Conservation (phyloP, 1,140 invertebrate genomes). For the Saccostrea echinata region DNA sequence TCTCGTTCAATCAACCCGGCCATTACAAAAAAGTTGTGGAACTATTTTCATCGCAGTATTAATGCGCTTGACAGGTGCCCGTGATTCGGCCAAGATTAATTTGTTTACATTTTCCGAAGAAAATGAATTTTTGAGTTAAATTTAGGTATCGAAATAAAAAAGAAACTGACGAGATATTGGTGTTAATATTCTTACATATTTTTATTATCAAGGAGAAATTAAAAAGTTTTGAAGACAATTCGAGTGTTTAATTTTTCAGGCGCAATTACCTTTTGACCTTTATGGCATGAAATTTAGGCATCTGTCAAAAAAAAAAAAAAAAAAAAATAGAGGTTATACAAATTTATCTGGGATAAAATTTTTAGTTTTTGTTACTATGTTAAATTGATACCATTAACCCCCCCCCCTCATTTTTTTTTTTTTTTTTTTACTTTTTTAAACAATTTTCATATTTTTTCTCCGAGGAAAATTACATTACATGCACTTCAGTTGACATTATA, state of each 20-base stretch:
- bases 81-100: slow-evolving; percentile 57
- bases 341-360: not conserved
- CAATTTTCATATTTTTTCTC: not conserved
- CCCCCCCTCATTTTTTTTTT: not conserved
- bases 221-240: not conserved
- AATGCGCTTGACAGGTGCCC: slow-evolving; percentile 60
- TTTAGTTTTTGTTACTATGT: not conserved
- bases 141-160: too few relatives aligned
- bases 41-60: slow-evolving; percentile 53
- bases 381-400: not conserved
- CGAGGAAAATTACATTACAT: too few relatives aligned
- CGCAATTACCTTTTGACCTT: slow-evolving; percentile 33
- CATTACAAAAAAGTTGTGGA: slow-evolving; percentile 57
- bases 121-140: not conserved
- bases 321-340: too few relatives aligned
- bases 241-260: slow-evolving; percentile 36
- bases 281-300: slow-evolving; percentile 21
- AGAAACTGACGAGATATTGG: too few relatives aligned
- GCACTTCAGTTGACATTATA: too few relatives aligned
- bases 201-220: too few relatives aligned
- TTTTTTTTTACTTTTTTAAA: not conserved
- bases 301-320: slow-evolving; percentile 25
- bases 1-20: slow-evolving; percentile 47
- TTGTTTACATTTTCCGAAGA: slow-evolving; percentile 48
- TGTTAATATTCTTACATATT: too few relatives aligned